Evolutionary conservation across 2,113 vertebrate species (phyloP), one percentile per base, ranked within the genome.

Genomic region (Ariopsis seemanni): DNA sequence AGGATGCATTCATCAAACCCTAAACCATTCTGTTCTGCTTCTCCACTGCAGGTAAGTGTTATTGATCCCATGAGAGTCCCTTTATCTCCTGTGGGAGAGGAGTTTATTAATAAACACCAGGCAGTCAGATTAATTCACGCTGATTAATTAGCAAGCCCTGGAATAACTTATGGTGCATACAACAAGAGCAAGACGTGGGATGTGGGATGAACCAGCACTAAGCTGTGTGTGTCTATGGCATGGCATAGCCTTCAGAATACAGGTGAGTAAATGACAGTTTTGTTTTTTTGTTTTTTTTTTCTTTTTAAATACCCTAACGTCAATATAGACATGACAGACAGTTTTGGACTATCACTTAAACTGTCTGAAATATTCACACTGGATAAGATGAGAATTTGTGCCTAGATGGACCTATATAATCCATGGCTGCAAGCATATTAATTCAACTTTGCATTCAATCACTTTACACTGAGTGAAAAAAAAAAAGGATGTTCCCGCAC

Each of bases 51-150:
- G 87, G 84, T 74, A 87, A 82, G 77, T 89, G 86, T 83, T 65
- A 87, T 83, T 83, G 63, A 20, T 89, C 88, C 65, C 87, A 72
- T 8, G 77, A 82, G 89, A 86, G 55, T 63, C 27, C 8, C 42
- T n/a, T 78, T 83, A 25, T 71, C 57, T 62, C 86, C 80, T 72
- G 78, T 55, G 77, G 75, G 74, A 50, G 50, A 81, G 84, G 77
- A 81, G 74, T 88, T 87, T 87, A 90, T 89, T 90, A 89, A 90
- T 87, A 89, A 89, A 89, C 87, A 87, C 69, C 79, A 80, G 74
- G 85, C 86, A 84, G 63, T n/a, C 63, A 65, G 34, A 71, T 83
- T 34, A 82, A 60, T 62, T 82, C 30, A 48, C 30, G 11, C 30
- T 62, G 57, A 82, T 62, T 62, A 82, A 89, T 89, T 89, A 89